These are phyloP conservation scores for Sitophilus oryzae DNA, from an alignment of 1,140 invertebrate species.

Conservation along the genomic window DNA sequence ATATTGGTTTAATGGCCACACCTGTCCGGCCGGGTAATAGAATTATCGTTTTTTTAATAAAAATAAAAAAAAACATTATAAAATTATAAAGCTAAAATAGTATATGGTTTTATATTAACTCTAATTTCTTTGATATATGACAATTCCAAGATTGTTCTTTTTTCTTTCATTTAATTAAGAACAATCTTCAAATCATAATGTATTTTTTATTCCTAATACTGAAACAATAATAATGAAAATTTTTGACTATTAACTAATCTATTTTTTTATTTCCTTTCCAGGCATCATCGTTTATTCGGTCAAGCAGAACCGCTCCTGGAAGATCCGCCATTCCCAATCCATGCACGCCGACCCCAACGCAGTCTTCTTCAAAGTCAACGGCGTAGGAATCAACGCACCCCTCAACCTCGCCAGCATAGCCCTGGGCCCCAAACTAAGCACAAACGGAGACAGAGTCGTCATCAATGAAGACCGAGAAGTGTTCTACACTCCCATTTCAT, in stretches of 20 bases:
- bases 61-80: too few relatives aligned
- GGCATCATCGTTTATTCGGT: slow-evolving; percentile 64
- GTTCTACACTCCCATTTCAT: slow-evolving; percentile 61
- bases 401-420: slow-evolving; percentile 62
- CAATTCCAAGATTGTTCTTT: too few relatives aligned
- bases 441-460: slow-evolving; percentile 18
- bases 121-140: too few relatives aligned
- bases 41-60: too few relatives aligned
- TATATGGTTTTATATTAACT: too few relatives aligned
- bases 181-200: background rate
- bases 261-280: slow-evolving; percentile 44
- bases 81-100: too few relatives aligned
- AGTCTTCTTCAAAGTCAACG: slow-evolving; percentile 52
- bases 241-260: too few relatives aligned
- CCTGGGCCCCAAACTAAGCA: slow-evolving; percentile 49
- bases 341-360: slow-evolving; percentile 55
- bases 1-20: too few relatives aligned
- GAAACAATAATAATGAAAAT: too few relatives aligned
- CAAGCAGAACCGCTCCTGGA: slow-evolving; percentile 58
- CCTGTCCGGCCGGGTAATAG: too few relatives aligned
- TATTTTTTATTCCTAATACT: background rate
- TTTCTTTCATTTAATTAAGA: too few relatives aligned
- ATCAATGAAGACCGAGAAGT: slow-evolving; percentile 48
- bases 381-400: slow-evolving; percentile 48
- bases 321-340: slow-evolving; percentile 54